Evolutionary conservation across 2,888 invertebrate genomes (phyloP), one percentile per base, ranked within the genome.

Genomic region (Ectemnius cavifrons): DNA sequence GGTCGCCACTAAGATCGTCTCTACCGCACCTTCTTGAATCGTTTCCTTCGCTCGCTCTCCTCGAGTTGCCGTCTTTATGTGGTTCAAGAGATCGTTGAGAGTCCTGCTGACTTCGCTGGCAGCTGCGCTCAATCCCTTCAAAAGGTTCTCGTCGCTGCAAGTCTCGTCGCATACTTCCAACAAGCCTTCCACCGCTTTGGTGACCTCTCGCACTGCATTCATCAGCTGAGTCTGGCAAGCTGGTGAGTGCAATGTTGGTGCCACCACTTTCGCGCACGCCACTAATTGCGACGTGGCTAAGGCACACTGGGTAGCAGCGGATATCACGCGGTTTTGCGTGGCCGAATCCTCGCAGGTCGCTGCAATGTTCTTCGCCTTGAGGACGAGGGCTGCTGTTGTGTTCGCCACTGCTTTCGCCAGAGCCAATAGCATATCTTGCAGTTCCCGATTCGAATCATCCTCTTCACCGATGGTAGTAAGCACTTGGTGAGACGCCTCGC

Each of bases 371-470:
- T 99, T 99, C 0, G 99, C 99, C 89, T 97, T 97, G 67, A 99
- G 93, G 1, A 99, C 99, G 65, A 99, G 92, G 0, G 97, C 97
- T 0, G 99, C 99, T 0, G 99, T 99, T 2, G 98, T 97, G 90
- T 99, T 99, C 57, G 99, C 99, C 45, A 99, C 99, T 0, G 97
- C 97, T 92, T 99, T 99, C 5, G 99, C 99, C 81, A 99, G 92
- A 0, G 97, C 96, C 27, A 99, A 92, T 0, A 99, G 93, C 92
- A 97, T 96, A 84, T 99, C 99, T 93, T 95, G 95, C 0, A 96
- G 93, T 85, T 97, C 97, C 83, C 95, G 94, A 90, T 95, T 96
- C 79, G 95, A 94, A 14, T 95, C 94, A n/a, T 96, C 96, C 75
- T 97, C 97, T 86, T 98, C 97, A 16, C 97, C 97, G 89, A 98